Base-by-base conservation (phyloP, 2,113 vertebrate species). In the Hemicordylus capensis region DNA sequence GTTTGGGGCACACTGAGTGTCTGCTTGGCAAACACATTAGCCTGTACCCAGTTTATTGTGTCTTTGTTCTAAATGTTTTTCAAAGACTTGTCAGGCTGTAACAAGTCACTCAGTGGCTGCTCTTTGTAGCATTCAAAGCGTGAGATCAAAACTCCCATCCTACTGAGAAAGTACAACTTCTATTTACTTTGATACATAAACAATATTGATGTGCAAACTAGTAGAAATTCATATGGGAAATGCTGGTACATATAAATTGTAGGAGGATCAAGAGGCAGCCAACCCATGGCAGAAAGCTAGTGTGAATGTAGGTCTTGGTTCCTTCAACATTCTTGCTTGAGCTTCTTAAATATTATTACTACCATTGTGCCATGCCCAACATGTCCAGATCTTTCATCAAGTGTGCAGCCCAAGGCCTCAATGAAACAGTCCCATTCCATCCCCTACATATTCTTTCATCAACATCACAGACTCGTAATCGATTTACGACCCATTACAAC, bases 401-500 rank as follows among this genome's bases (percentile, higher is more conserved):
- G 19, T 46, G 26, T 46, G 19, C 37, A 69, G 75, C 31, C 73
- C 22, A 72, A 59, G 75, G 46, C 24, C 54, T 59, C 64, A 82
- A 82, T 72, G 81, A 73, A 85, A 63, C 67, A 46, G 4, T 28
- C 42, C 76, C 28, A 51, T 17, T 26, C 37, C 67, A 79, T 61
- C 67, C 66, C 34, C 67, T 63, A 42, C 76, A 70, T 85, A 51
- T 80, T 80, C 67, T 73, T 85, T 80, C 66, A 48, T 80, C 67
- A 39, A 46, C 56, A 80, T 72, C n/a, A 48, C 66, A 73, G 56
- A 48, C 66, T 28, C 15, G 8, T 26, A 24, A 63, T 63, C 54
- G 5, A 73, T 85, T 73, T 85, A 73, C 7, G 56, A 73, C 4
- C 56, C 77, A 73, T 51, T 79, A 42, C 67, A 61, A 73, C 58